Percentiles rank a stretch among this genome's conserved stretches.
Conservation (phyloP, 1,140 invertebrate genomes). For the Rhynchophorus ferrugineus region DNA sequence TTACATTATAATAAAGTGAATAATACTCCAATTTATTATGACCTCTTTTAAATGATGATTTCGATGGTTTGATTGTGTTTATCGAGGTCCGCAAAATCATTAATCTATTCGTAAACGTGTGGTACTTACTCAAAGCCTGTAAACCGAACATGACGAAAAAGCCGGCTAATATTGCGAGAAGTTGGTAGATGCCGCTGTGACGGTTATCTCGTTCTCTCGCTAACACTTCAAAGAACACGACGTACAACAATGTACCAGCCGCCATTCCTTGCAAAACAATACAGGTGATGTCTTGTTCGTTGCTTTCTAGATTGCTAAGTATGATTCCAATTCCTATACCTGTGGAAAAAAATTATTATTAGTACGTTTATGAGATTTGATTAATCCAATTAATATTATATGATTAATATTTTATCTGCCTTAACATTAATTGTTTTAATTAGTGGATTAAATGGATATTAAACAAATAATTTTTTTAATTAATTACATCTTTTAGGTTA, state of each 20-base stretch:
- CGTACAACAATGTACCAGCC: constrained; percentile 79
- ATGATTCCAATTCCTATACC: constrained; percentile 63
- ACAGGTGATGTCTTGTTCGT: constrained; percentile 51
- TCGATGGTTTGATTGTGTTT: no score
- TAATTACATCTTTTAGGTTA: not conserved
- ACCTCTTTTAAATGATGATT: no score
- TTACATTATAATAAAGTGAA: no score
- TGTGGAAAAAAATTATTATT: constrained; percentile 16
- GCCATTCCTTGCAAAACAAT: constrained; percentile 75
- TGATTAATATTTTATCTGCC: not conserved
- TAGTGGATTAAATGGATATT: not conserved
- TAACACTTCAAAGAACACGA: constrained; percentile 86
- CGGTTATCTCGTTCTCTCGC: constrained; percentile 63
- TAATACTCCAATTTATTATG: no score
- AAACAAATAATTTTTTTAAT: not conserved
- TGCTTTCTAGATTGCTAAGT: constrained; percentile 50
- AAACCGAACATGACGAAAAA: constrained; percentile 72
- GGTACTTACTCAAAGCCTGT: constrained; percentile 70
- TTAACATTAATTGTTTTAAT: not conserved
- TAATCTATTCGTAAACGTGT: no score
- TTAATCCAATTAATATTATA: no score
- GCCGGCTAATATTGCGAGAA: constrained; percentile 62
- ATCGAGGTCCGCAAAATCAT: no score
- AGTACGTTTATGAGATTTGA: no score
- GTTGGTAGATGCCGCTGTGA: constrained; percentile 60